Base-by-base conservation (phyloP, 2,797 vertebrate species). In the Phyllotis vaccarum region DNA sequence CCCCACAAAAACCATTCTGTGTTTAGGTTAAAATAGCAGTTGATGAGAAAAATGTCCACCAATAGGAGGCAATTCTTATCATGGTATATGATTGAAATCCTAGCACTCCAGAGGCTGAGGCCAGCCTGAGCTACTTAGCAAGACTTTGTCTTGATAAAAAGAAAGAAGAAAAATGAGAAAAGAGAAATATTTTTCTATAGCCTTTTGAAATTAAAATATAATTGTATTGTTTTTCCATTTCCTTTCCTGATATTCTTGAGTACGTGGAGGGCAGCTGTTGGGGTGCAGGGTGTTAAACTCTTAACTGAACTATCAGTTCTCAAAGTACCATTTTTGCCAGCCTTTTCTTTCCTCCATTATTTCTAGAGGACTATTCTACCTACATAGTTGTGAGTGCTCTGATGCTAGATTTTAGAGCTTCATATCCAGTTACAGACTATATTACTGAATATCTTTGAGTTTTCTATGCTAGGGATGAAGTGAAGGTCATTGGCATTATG, bases 301-400 rank as follows among this genome's bases (percentile, higher is more conserved):
- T 34, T 85, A 52, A 89, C 81, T 76, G 37, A 31, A 72, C 49
- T 40, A 5, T 87, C 31, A 66, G 3, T 92, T 95, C 90, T 95
- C 66, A 29, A 66, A 92, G 66, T 88, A 43, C 3, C 19, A 3
- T 78, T 91, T 89, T 66, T 40, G 11, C 49, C n/a, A 78, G 29
- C 37, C 4, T 3, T 46, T 74, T 91, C 91, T 94, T 14, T 68
- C 3, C 54, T 95, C 22, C 6, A 54, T 3, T 75, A n/a, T 80
- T 86, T 14, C 87, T 93, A 62, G 17, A n/a, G 87, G 22, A 46
- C n/a, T 62, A 52, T 89, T 91, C 56, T 62, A 3, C 22, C 2
- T 91, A 29, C 37, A 27, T 93, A 95, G 21, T 86, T 95, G 27
- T 88, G 60, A 91, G 1, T n/a, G 34, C 54, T 43, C 6, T 94